Base-by-base conservation (phyloP, 2,888 invertebrate species). In the Aphodius sticticus region DNA sequence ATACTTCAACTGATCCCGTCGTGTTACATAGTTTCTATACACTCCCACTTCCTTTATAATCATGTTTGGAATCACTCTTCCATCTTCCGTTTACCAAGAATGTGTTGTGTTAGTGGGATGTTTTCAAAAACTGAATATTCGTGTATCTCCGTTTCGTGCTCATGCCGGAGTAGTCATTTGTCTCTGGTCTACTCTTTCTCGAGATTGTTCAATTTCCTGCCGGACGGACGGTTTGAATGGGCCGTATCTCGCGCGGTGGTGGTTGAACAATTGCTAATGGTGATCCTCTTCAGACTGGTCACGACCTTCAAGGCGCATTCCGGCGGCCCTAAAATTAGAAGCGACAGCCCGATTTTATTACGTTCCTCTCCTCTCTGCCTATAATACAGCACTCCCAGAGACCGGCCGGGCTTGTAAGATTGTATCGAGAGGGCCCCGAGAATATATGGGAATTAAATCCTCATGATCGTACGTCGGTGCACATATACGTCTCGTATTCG, bases 401-500 rank as follows among this genome's bases (percentile, higher is more conserved):
- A 74, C 74, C 36, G 74, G n/a, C 74, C 37, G 36, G 36, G 74
- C 74, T 74, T 74, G 74, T 74, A 74, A 74, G 74, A 74, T 74
- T 74, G 74, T 74, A 74, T 74, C 74, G 74, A 74, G 74, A 37
- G 36, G 35, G 74, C 15, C 74, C 9, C 26, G 74, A 74, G 74
- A 37, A 74, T 74, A 74, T 74, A 74, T 74, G 74, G 74, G 74
- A 74, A 74, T 74, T 74, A 74, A 74, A 74, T 36, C 74, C 74
- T 74, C 74, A 74, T 74, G 74, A 74, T 74, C 74, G 74, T 37
- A 37, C 35, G 37, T 37, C 36, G 35, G 37, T 15, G 74, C 35
- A 53, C 76, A 74, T 77, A 70, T 77, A 79, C 80, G 72, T 80
- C 78, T 76, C 78, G 70, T 76, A 76, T 80, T 81, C 81, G 80